A percentile compares a stretch with the other conserved stretches of the same genome.
Evolutionary conservation across 2,797 vertebrate species (phyloP).

Genomic region (Microctenopoma lineatum): DNA sequence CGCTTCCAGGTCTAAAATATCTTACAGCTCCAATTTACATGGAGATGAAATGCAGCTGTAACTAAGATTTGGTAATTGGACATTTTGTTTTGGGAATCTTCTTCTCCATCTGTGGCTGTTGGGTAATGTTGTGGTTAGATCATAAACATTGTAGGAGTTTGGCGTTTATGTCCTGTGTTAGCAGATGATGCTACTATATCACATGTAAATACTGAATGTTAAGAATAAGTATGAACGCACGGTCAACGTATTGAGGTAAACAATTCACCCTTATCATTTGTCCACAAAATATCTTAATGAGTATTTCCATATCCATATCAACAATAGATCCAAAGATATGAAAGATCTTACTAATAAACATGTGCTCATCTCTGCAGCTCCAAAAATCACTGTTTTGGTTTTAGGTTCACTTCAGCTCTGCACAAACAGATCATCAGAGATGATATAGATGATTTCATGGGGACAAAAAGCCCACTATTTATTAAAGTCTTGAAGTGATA

Average conservation of each 20-base stretch:
- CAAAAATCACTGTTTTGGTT: too few species aligned
- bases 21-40: slow-evolving; percentile 22
- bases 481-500: too few species aligned
- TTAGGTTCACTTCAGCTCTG: neutral
- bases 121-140: slow-evolving; percentile 11
- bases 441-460: neutral
- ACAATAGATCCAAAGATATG: slow-evolving; percentile 10
- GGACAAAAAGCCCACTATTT: neutral
- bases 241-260: neutral
- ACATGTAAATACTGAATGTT: neutral
- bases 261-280: neutral
- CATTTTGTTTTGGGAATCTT: slow-evolving; percentile 32
- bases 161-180: neutral
- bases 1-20: slow-evolving; percentile 24
- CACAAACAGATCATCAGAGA: neutral
- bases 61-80: slow-evolving; percentile 27
- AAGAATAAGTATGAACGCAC: neutral
- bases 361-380: slow-evolving; percentile 10
- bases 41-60: slow-evolving; percentile 33
- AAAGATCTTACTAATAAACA: neutral
- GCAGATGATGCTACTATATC: neutral
- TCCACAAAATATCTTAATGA: slow-evolving; percentile 7
- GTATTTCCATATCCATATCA: slow-evolving; percentile 16
- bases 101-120: slow-evolving; percentile 21
- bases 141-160: neutral